Evolutionary conservation across 2,797 vertebrate species (phyloP), one percentile per base, ranked within the genome.

Genomic region (Sebastes miniatus): DNA sequence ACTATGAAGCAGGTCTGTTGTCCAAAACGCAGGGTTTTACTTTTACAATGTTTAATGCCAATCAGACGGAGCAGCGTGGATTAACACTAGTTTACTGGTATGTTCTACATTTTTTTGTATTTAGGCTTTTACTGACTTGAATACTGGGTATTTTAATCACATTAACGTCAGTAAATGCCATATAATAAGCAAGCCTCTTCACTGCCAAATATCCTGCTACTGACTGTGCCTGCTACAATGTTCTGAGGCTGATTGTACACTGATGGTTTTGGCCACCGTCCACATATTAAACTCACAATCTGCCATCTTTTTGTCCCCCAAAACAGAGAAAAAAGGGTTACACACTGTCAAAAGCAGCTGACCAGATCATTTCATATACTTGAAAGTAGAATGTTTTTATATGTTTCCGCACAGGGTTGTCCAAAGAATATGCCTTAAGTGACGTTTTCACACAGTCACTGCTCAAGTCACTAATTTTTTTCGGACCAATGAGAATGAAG

Each of bases 361-460:
- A 82, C 69, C 70, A 73, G 81, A 76, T 89, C 66, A 81, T 73
- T 90, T 79, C 77, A 75, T 85, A 76, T 91, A 89, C 92, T 93
- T 93, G 87, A 94, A 93, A 76, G 77, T 71, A 54, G 84, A 92
- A 91, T 93, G 87, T 94, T 89, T 93, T 87, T 91, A 59, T 92
- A 83, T 81, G 76, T 91, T 89, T 93, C 85, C 91, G 90, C 91
- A 95, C 93, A 93, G 93, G 93, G 94, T 95, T 87, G 91, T 93
- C 91, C 87, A 92, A 92, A 92, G 87, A 95, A 90, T 90, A 93
- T 95, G 92, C 93, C 93, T 95, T 94, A 91, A 80, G 73, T 81
- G 81, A 89, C 34, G 57, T 83, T 52, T 73, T 87, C 80, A 87
- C 54, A 81, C 64, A 24, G 85, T 86, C 84, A 84, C 79, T 79